phyloP scores from a whole-genome alignment of 2,797 vertebrate species.

The Oryzias sinensis region DNA sequence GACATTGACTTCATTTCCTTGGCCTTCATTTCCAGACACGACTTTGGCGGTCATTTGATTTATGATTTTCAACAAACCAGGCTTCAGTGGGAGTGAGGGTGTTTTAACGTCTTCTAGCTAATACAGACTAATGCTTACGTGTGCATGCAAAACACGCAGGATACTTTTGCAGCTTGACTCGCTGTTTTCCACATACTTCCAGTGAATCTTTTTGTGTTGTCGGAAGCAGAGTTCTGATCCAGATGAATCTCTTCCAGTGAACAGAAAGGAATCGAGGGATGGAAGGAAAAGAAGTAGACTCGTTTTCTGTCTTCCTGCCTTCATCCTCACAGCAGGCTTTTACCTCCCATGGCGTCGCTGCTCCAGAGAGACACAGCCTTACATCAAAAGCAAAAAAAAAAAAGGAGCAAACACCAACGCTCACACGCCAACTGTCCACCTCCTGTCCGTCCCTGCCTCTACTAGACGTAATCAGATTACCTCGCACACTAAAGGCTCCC shows the following conservation, averaged over 20 bases:
- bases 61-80: conserved; percentile 31
- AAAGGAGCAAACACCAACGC: conserved; percentile 16
- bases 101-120: conserved; percentile 13
- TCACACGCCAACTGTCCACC: conserved; percentile 37
- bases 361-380: conserved; percentile 56
- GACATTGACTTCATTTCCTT: conserved; percentile 42
- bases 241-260: conserved; percentile 17
- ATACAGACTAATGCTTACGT: conserved; percentile 1
- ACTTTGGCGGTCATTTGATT: conserved; percentile 38
- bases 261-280: conserved; percentile 3
- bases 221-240: conserved; percentile 37
- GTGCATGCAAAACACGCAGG: conserved; percentile 8
- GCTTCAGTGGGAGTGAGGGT: conserved; percentile 17
- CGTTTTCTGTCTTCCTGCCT: conserved; percentile 44
- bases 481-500: conserved; percentile 53
- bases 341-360: conserved; percentile 49
- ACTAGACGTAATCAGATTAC: conserved; percentile 61
- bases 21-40: conserved; percentile 42
- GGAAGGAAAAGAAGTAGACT: conserved; percentile 27
- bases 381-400: conserved; percentile 61
- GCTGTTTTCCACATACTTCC: conserved; percentile 34
- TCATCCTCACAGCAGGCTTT: conserved; percentile 51
- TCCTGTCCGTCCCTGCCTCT: conserved; percentile 36
- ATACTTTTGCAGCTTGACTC: conserved; percentile 39
- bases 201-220: conserved; percentile 4